These are phyloP conservation scores for Gephyroberyx darwinii DNA, from an alignment of 2,797 vertebrate genomes.

Conservation along the genomic window DNA sequence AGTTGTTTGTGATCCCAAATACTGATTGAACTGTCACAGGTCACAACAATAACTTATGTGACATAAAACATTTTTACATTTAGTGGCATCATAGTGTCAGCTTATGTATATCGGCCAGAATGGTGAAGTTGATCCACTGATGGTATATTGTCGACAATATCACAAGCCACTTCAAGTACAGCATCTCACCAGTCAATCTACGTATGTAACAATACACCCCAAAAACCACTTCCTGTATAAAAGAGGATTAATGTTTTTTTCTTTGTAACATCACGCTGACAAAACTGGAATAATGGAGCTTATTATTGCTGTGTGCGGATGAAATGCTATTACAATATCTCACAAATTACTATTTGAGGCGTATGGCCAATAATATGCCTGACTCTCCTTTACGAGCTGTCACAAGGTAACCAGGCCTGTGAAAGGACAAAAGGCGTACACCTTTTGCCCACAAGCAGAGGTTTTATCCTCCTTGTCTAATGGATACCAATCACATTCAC, in stretches of 20 bases:
- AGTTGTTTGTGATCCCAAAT: not conserved
- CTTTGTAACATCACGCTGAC: constrained; percentile 23
- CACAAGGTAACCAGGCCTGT: constrained; percentile 44
- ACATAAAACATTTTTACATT: not conserved
- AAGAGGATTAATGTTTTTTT: constrained; percentile 15
- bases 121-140: not conserved
- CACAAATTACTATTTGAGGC: constrained; percentile 49
- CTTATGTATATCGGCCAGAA: not conserved
- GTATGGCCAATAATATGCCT: constrained; percentile 31
- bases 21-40: not conserved
- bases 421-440: constrained; percentile 40
- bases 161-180: not conserved
- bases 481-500: constrained; percentile 63
- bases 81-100: not conserved
- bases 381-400: constrained; percentile 32
- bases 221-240: not conserved
- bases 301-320: constrained; percentile 38
- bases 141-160: too few relatives aligned
- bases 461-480: constrained; percentile 55
- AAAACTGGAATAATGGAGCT: constrained; percentile 23
- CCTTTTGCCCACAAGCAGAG: constrained; percentile 61
- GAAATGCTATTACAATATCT: constrained; percentile 49
- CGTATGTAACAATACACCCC: constrained; percentile 25
- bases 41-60: not conserved
- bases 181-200: not conserved